These are phyloP conservation scores for Leptatherina wallacei DNA, from an alignment of 2,797 vertebrate genomes.

Conservation along the genomic window DNA sequence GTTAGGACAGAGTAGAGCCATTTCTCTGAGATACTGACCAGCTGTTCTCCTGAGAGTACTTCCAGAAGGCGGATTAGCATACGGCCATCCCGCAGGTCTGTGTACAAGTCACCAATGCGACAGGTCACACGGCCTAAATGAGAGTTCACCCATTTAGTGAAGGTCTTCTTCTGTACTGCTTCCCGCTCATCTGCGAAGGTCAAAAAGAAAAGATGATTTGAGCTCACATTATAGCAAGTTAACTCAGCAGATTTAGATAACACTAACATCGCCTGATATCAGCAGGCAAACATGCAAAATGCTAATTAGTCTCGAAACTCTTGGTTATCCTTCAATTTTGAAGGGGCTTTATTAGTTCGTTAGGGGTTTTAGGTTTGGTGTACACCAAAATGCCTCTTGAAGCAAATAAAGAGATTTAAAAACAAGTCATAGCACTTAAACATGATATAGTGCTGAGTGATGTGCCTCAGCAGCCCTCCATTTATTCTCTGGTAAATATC, in stretches of 20 bases:
- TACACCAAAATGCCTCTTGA: background rate
- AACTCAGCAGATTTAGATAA: background rate
- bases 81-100: constrained; percentile 91
- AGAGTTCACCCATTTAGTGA: constrained; percentile 98
- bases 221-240: constrained; percentile 3
- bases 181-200: constrained; percentile 89
- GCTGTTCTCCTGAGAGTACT: constrained; percentile 92
- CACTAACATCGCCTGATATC: background rate
- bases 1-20: constrained; percentile 10
- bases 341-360: too few relatives aligned
- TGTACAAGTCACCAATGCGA: constrained; percentile 93
- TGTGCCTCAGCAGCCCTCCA: background rate
- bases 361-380: too few relatives aligned
- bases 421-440: background rate
- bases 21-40: constrained; percentile 84
- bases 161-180: constrained; percentile 96
- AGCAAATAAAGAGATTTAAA: background rate
- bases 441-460: background rate
- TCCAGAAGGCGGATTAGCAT: constrained; percentile 94
- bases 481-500: constrained; percentile 12
- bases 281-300: background rate
- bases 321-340: background rate
- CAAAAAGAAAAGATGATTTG: constrained; percentile 2
- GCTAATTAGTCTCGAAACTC: background rate
- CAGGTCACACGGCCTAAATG: constrained; percentile 92